Base-by-base conservation (phyloP, 64 coral and sea anemone species). In the Astreopora myriophthalma region DNA sequence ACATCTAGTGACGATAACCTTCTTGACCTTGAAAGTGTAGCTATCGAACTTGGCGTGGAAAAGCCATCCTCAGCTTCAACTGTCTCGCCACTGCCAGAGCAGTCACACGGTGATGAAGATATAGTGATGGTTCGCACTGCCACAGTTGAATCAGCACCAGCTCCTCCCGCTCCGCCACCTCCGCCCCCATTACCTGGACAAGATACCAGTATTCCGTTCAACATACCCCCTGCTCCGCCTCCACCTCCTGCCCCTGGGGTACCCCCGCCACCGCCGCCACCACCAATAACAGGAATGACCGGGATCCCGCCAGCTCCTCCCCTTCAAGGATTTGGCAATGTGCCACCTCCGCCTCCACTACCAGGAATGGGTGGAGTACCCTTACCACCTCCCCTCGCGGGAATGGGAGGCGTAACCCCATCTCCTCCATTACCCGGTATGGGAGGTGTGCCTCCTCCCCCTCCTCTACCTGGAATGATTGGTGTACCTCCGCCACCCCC, bases 401-500 rank as follows among this genome's bases (percentile, higher is more conserved):
- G 90, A 22, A 74, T 80, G 52, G 34, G 36, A 2, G 90, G 90
- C 0, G 60, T 96, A 0, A 90, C 94, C 1, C 75, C 84, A 11
- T 90, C 94, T 0, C 94, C 94, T 2, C 94, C 85, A 36, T 83
- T 94, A 20, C 92, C 92, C 48, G 96, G 96, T 0, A 60, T 72
- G 89, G 68, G 66, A 9, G 76, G 85, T 12, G 75, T 92, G 17
- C 96, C 96, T 1, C 92, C 96, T 8, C 88, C 96, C 0, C 96
- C 96, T 5, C 92, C 89, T 34, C 29, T 92, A 1, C 96, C 96
- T 13, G 96, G 96, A 10, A 92, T 88, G 23, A 75, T 52, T 9
- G 92, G 92, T 2, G 76, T 94, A 27, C 95, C 95, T 36, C 92
- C 87, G 0, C 95, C 92, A 0, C 95, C 95, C 2, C 95, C 95